These are phyloP conservation scores for Gracilinanus agilis DNA, from an alignment of 2,113 vertebrate genomes.

Conservation along the genomic window DNA sequence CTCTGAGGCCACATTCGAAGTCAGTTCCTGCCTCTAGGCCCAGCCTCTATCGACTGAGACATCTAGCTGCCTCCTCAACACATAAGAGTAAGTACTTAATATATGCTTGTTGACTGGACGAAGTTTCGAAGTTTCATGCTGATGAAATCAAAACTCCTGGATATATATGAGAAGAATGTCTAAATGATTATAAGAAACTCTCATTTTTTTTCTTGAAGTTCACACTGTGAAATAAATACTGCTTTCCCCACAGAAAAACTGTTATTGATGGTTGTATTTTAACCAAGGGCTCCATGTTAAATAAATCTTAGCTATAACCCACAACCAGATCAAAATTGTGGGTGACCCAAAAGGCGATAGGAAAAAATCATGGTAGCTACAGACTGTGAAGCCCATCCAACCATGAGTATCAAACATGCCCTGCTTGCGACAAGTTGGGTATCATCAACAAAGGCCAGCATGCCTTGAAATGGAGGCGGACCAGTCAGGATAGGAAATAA, in stretches of 20 bases:
- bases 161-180: background rate
- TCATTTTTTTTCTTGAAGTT: slow-evolving; percentile 48
- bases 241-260: background rate
- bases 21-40: too few species aligned
- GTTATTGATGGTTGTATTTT: background rate
- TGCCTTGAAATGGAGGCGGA: too few species aligned
- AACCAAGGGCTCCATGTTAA: background rate
- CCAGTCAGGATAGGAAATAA: background rate
- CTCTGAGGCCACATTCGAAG: too few species aligned
- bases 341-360: background rate
- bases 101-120: too few species aligned
- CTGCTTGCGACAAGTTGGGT: background rate
- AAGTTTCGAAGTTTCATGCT: too few species aligned
- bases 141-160: too few species aligned
- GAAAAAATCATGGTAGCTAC: too few species aligned
- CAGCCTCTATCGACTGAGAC: too few species aligned
- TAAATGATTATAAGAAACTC: background rate
- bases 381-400: background rate
- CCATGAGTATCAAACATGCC: background rate
- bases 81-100: too few species aligned
- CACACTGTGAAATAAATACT: background rate
- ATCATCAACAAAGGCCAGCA: too few species aligned
- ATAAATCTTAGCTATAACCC: background rate
- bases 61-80: too few species aligned
- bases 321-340: background rate